Percentiles rank a stretch among this genome's conserved stretches.
These are phyloP conservation scores for Alloscopus bannaensis DNA, from an alignment of 2,888 invertebrate genomes.

Conservation along the genomic window DNA sequence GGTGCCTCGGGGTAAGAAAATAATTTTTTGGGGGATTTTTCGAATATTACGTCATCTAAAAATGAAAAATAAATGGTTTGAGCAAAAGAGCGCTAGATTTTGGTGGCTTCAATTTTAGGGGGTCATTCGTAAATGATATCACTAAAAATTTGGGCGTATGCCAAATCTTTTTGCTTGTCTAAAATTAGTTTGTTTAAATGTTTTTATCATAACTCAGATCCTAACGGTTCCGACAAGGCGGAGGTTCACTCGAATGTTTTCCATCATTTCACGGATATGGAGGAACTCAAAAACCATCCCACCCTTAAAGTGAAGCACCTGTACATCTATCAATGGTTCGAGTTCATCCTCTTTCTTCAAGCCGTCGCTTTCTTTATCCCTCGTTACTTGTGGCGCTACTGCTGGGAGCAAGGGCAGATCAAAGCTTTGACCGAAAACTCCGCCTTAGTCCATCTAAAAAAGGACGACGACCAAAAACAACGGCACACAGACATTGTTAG, in stretches of 20 bases:
- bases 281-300: not conserved
- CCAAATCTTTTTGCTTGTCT: too few relatives aligned
- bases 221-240: not conserved
- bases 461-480: conserved; percentile 24
- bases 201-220: not conserved
- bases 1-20: conserved; percentile 78
- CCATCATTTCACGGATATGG: not conserved
- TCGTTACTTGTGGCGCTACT: conserved; percentile 56
- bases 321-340: conserved; percentile 89
- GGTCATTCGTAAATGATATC: too few relatives aligned
- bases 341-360: conserved; percentile 93
- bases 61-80: not conserved
- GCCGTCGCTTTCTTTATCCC: conserved; percentile 77
- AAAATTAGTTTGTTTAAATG: not conserved
- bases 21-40: too few relatives aligned
- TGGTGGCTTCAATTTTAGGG: too few relatives aligned
- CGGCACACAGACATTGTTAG: conserved; percentile 25
- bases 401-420: conserved; percentile 55
- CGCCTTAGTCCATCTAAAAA: conserved; percentile 3
- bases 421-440: conserved; percentile 21
- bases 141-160: too few relatives aligned
- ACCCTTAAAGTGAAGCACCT: conserved; percentile 28
- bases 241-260: not conserved
- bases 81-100: too few relatives aligned
- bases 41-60: not conserved